Conservation (phyloP, 2,797 vertebrate genomes). For the Periparus ater region DNA sequence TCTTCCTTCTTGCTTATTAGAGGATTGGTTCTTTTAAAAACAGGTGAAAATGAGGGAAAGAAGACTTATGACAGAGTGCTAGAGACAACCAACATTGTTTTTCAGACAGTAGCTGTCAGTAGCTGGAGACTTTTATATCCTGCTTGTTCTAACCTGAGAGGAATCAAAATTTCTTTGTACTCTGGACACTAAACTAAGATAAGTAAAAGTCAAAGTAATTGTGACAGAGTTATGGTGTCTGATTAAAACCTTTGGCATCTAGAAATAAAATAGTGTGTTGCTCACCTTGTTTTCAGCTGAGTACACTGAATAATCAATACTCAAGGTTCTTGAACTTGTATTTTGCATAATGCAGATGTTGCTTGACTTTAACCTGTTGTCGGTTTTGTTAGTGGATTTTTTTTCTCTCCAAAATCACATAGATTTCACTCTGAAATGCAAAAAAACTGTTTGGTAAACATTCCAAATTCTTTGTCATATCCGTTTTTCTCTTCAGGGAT, state of each 20-base stretch:
- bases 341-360: not conserved
- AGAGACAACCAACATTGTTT: not conserved
- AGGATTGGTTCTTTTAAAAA: not conserved
- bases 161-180: not conserved
- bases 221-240: not conserved
- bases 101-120: not conserved
- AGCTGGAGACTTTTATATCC: not conserved
- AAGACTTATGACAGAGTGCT: not conserved
- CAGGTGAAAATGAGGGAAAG: not conserved
- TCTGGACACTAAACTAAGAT: not conserved
- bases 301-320: not conserved
- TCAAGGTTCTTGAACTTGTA: not conserved
- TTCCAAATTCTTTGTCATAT: not conserved
- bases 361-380: not conserved
- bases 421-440: not conserved
- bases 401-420: not conserved
- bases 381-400: not conserved
- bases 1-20: not conserved
- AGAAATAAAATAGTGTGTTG: not conserved
- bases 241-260: not conserved
- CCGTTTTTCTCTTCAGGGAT: not conserved
- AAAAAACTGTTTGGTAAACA: not conserved
- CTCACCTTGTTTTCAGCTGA: not conserved
- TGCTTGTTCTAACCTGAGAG: not conserved
- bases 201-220: constrained; percentile 29